These are phyloP conservation scores for Liopterus haemorrhoidalis DNA, from an alignment of 2,888 invertebrate species.

Conservation along the genomic window DNA sequence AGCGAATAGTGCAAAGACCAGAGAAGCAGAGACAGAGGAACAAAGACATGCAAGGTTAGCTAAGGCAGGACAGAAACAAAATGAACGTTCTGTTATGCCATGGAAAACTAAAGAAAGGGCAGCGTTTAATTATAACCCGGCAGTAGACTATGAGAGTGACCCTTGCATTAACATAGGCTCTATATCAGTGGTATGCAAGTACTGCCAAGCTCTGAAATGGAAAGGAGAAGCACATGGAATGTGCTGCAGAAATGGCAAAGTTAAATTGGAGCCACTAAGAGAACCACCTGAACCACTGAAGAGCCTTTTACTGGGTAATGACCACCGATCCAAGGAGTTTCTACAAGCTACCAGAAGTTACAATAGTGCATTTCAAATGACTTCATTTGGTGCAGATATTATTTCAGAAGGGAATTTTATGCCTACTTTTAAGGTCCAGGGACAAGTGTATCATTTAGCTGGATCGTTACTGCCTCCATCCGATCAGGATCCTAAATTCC, in stretches of 20 bases:
- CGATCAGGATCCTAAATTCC: conserved; percentile 34
- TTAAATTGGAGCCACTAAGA: conserved; percentile 17
- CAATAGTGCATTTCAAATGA: conserved; percentile 30
- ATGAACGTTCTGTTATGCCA: no score
- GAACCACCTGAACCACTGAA: conserved; percentile 21
- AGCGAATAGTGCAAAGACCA: no score
- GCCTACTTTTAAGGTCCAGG: conserved; percentile 26
- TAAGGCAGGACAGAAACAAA: no score
- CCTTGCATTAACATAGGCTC: no score
- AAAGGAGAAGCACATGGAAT: conserved; percentile 13
- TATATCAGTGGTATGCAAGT: no score
- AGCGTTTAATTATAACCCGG: no score
- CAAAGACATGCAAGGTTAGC: no score
- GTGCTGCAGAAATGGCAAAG: conserved; percentile 13
- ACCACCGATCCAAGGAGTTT: conserved; percentile 10
- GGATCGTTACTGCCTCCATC: conserved; percentile 35
- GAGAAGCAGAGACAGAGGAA: no score
- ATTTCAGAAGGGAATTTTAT: conserved; percentile 25
- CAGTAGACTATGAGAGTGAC: no score
- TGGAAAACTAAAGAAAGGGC: no score
- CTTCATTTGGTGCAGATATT: conserved; percentile 28
- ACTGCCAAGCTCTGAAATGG: conserved; percentile 15
- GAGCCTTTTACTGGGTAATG: conserved; percentile 17
- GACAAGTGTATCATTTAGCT: conserved; percentile 28
- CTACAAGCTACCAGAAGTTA: conserved; percentile 8